Base-by-base conservation (phyloP, 64 coral and sea anemone species). In the Exaiptasia diaphana region DNA sequence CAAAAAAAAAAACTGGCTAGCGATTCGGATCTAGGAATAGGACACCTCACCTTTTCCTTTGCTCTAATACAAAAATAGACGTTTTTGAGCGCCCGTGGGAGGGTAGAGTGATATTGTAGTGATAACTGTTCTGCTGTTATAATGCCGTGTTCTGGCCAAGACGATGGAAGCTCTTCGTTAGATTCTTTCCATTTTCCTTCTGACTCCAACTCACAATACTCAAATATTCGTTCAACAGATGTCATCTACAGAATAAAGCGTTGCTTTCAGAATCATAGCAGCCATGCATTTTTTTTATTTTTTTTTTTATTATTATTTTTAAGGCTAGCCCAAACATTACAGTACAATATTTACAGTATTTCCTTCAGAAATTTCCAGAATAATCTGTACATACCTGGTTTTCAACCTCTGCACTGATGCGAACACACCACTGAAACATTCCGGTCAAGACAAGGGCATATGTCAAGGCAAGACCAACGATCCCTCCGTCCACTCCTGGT, bases 381-480 rank as follows among this genome's bases (percentile, higher is more conserved):
- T n/a, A n/a, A n/a, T n/a, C n/a, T n/a, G n/a, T n/a, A n/a, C n/a
- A n/a, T 20, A 91, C 93, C 93, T 97, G 93, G 62, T 91, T 97
- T 67, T 91, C 93, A 9, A 97, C 93, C 40, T 97, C 93, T 30
- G 88, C 93, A 17, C 87, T 97, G 42, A 76, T 74, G 13, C 93
- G 78, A 34, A 97, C 88, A 60, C 93, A 97, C 83, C 82, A 97
- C 68, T 97, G 93, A 50, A 97, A 97, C 68, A 70, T 90, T 6
- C 77, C 41, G 30, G 93, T 87, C 31, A 97, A 73, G 29, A 90
- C 30, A 33, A 87, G 76, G 12, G 93, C 87, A 53, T 97, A 97
- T 3, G 83, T 82, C 1, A 97, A 58, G 10, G 88, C 81, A 8
- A 97, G 71, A 20, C 93, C 93, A 56, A 97, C 88, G 3, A 82